A percentile compares a stretch with the other conserved stretches of the same genome.
phyloP scores from a whole-genome alignment of 2,797 vertebrate species.

The Dromococcyx pavoninus region DNA sequence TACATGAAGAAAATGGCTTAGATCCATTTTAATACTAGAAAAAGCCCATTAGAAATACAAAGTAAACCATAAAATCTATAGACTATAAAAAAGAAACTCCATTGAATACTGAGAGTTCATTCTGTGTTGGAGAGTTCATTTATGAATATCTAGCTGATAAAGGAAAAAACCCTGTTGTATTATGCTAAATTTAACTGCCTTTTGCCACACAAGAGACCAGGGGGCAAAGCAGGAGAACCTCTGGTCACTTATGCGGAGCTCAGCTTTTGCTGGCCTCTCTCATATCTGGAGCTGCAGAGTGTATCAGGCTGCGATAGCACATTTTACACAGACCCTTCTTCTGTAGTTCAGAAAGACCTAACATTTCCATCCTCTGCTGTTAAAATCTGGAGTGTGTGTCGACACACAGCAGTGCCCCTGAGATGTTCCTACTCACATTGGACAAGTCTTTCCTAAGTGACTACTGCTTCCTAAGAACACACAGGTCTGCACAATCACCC shows the following conservation, averaged over 20 bases:
- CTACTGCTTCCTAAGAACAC: not conserved
- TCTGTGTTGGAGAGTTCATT: not conserved
- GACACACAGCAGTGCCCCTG: accelerated
- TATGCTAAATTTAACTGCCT: not conserved
- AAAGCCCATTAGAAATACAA: not conserved
- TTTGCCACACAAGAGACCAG: not conserved
- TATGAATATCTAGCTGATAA: not conserved
- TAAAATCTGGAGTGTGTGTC: accelerated
- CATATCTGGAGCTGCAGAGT: not conserved
- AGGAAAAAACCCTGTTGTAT: not conserved
- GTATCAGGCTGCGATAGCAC: not conserved
- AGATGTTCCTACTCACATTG: not conserved
- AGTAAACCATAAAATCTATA: not conserved
- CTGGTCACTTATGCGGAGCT: not conserved
- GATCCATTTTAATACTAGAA: not conserved
- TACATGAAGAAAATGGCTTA: slow-evolving; percentile 1
- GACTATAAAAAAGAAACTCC: not conserved
- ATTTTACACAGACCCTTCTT: not conserved
- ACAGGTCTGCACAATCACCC: not conserved
- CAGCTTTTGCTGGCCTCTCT: not conserved
- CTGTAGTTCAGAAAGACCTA: not conserved
- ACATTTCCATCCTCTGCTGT: not conserved
- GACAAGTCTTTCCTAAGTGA: not conserved
- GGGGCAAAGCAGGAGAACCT: not conserved
- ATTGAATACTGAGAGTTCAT: not conserved